Evolutionary conservation across 2,797 vertebrate species (phyloP).

Genomic region (Trachops cirrhosus): DNA sequence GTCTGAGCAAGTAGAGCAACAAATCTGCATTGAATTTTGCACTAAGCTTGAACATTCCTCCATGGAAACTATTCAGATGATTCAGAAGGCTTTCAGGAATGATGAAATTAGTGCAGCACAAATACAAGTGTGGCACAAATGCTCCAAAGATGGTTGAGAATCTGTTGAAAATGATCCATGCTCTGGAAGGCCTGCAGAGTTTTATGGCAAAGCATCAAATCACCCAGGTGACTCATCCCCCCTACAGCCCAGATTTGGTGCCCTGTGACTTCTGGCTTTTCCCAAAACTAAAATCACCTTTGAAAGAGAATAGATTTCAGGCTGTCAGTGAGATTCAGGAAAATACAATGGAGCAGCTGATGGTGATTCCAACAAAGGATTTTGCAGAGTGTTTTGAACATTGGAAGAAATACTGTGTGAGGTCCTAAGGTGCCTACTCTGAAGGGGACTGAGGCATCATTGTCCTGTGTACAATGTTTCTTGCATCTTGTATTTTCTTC

Average conservation of each 20-base stretch:
- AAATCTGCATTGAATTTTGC: neutral
- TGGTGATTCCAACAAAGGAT: neutral
- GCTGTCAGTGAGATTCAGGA: neutral
- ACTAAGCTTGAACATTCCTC: neutral
- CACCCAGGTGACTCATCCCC: neutral
- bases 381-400: neutral
- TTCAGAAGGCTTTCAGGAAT: neutral
- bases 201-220: neutral
- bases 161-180: neutral
- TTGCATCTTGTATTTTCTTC: neutral
- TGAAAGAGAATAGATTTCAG: neutral
- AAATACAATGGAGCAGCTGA: neutral
- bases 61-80: neutral
- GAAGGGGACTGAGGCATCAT: neutral
- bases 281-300: neutral
- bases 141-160: neutral
- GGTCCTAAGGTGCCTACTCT: neutral
- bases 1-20: neutral
- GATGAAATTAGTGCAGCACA: neutral
- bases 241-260: neutral
- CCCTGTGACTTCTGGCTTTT: neutral
- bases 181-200: neutral
- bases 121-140: neutral
- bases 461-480: neutral
- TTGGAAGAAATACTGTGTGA: neutral